Percentiles rank a stretch among this genome's conserved stretches.
Evolutionary conservation across 2,888 invertebrate genomes (phyloP).

Genomic region (Mantis religiosa): DNA sequence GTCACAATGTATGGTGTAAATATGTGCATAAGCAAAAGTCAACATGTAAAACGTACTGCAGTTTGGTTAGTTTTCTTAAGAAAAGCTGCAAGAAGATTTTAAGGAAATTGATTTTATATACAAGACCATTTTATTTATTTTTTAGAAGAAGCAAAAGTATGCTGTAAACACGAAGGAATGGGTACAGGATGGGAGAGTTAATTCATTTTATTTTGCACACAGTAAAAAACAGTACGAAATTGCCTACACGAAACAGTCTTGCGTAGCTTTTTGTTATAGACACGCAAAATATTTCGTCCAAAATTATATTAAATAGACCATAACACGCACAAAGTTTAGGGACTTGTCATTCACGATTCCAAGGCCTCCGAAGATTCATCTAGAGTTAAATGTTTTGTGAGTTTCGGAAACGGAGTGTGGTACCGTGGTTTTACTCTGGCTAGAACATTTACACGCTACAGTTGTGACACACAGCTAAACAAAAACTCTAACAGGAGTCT

Average conservation of each 20-base stretch:
- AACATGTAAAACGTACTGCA: constrained; percentile 11
- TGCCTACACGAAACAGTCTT: constrained; percentile 12
- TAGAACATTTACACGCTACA: background rate
- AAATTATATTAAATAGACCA: constrained; percentile 12
- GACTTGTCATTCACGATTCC: constrained; percentile 4
- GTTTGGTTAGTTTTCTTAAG: background rate
- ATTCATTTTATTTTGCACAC: constrained; percentile 19
- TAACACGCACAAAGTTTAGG: background rate
- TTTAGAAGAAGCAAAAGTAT: constrained; percentile 3
- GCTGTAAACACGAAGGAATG: background rate
- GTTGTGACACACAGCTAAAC: constrained; percentile 12
- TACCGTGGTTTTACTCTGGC: background rate
- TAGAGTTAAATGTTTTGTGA: background rate
- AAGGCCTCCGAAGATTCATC: background rate
- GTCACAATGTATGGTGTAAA: background rate
- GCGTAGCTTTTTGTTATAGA: background rate
- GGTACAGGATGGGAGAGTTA: background rate
- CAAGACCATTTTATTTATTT: background rate
- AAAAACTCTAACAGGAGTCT: constrained; percentile 6
- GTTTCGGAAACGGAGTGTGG: constrained; percentile 7
- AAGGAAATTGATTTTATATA: background rate
- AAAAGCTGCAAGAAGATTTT: background rate
- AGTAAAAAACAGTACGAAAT: constrained; percentile 29
- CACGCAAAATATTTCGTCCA: constrained; percentile 8
- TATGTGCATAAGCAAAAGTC: constrained; percentile 20